phyloP scores from a whole-genome alignment of 1,140 invertebrate genomes.

The Bombus breviceps region DNA sequence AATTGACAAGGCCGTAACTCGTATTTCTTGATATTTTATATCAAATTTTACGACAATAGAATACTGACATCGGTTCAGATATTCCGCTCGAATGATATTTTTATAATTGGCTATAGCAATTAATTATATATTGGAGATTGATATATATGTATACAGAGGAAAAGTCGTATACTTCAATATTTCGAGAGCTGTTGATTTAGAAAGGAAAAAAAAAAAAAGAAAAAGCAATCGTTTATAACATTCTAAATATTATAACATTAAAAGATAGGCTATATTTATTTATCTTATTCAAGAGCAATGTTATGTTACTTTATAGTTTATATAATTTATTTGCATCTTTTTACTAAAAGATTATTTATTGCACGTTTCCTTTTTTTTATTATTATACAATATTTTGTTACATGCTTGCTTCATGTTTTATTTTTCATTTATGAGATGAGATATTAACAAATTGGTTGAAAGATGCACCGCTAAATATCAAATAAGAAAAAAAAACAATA shows the following conservation, averaged over 20 bases:
- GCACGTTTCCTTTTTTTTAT: slow-evolving; percentile 32
- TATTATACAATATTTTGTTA: slow-evolving; percentile 59
- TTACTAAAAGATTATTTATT: slow-evolving; percentile 59
- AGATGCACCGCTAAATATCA: slow-evolving; percentile 10
- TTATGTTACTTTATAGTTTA: slow-evolving; percentile 59
- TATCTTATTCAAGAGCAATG: slow-evolving; percentile 41
- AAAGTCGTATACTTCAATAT: slow-evolving; percentile 18
- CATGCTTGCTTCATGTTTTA: slow-evolving; percentile 39
- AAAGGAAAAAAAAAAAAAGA: not conserved
- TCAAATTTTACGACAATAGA: slow-evolving; percentile 44
- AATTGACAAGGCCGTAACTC: slow-evolving; percentile 5
- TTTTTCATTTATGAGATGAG: slow-evolving; percentile 24
- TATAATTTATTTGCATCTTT: slow-evolving; percentile 54
- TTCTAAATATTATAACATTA: slow-evolving; percentile 27
- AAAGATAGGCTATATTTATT: slow-evolving; percentile 36
- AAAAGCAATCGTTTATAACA: slow-evolving; percentile 14
- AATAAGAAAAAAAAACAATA: not conserved
- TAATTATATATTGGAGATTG: slow-evolving; percentile 39
- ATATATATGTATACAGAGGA: slow-evolving; percentile 32
- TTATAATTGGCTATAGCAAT: slow-evolving; percentile 59
- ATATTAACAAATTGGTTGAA: slow-evolving; percentile 32
- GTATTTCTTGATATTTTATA: slow-evolving; percentile 51
- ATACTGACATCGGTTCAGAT: slow-evolving; percentile 33
- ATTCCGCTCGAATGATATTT: slow-evolving; percentile 57
- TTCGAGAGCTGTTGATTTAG: not conserved